These are phyloP conservation scores for Lycaon pictus DNA, from an alignment of 2,113 vertebrate genomes.

Conservation along the genomic window DNA sequence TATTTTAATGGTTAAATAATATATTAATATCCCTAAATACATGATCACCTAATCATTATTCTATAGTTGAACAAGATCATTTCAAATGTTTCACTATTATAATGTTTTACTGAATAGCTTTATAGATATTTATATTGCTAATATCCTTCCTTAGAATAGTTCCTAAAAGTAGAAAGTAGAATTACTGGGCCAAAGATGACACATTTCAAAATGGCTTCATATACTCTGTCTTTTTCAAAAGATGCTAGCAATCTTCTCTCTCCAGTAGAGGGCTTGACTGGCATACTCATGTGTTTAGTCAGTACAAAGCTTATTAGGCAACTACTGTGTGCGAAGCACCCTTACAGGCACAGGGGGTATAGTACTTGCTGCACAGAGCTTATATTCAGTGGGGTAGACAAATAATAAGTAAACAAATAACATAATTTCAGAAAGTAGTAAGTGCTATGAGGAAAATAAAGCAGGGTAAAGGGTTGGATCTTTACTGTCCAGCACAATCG, in stretches of 20 bases:
- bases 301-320: neutral
- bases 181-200: neutral
- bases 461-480: neutral
- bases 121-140: neutral
- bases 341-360: neutral
- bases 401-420: neutral
- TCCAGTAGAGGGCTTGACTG: neutral
- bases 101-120: neutral
- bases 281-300: too few relatives aligned
- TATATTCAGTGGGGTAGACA: neutral
- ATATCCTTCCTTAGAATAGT: neutral
- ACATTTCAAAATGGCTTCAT: neutral
- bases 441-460: neutral
- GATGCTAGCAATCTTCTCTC: neutral
- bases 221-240: neutral
- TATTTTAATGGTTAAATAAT: neutral
- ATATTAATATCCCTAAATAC: neutral
- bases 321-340: neutral
- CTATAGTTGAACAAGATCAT: neutral
- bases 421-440: neutral
- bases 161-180: neutral
- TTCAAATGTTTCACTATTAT: neutral
- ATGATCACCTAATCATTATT: constrained; percentile 13
- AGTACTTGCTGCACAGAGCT: neutral
- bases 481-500: neutral